phyloP scores from a whole-genome alignment of 2,888 invertebrate species.

The Sinotaia quadrata region DNA sequence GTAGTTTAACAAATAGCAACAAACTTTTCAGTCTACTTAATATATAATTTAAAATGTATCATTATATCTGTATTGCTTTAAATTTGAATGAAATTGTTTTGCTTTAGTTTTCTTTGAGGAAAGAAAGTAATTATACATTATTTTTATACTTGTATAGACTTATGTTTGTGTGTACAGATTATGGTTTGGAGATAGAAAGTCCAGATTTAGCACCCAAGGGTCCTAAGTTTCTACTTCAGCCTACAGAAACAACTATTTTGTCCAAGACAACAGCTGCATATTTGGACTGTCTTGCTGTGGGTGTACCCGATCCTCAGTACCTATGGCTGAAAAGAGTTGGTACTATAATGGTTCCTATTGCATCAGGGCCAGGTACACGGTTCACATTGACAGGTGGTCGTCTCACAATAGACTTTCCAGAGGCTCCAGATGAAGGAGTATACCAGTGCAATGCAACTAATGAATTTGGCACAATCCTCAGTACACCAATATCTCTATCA shows the following conservation, averaged over 20 bases:
- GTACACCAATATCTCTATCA: slow-evolving; percentile 50
- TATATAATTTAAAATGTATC: no score
- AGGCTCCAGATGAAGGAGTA: slow-evolving; percentile 49
- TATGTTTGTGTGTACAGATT: slow-evolving; percentile 42
- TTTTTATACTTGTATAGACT: no score
- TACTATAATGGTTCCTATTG: slow-evolving; percentile 10
- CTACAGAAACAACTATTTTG: slow-evolving; percentile 70
- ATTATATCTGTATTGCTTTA: no score
- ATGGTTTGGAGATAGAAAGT: slow-evolving; percentile 75
- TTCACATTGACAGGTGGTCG: slow-evolving; percentile 64
- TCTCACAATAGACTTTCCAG: slow-evolving; percentile 58
- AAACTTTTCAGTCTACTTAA: no score
- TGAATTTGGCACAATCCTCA: slow-evolving; percentile 55
- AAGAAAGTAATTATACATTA: no score
- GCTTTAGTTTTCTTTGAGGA: no score
- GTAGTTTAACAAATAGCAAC: no score
- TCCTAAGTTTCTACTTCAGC: slow-evolving; percentile 84
- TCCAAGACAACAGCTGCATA: slow-evolving; percentile 32
- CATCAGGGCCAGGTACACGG: slow-evolving; percentile 27
- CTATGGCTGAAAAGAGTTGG: slow-evolving; percentile 69
- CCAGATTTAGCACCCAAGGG: slow-evolving; percentile 87
- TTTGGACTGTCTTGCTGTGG: slow-evolving; percentile 74
- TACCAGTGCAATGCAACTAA: slow-evolving; percentile 65
- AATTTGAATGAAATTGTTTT: no score
- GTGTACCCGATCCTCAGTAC: slow-evolving; percentile 94